Evolutionary conservation across 1,140 invertebrate genomes (phyloP).

Genomic region (Zaprionus kolodkinae): DNA sequence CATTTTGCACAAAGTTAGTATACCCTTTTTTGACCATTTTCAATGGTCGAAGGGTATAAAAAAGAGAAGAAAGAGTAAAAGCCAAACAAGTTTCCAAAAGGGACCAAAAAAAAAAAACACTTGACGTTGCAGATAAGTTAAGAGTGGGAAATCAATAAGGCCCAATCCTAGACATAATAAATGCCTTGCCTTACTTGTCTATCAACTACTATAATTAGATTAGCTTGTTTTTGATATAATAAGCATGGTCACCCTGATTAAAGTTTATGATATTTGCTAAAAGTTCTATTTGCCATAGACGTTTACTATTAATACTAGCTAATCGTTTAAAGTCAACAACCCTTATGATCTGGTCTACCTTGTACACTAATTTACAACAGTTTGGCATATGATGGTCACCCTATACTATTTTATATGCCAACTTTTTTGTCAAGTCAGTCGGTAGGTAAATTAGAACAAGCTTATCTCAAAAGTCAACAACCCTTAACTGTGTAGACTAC

Average conservation of each 20-base stretch:
- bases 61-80: background rate
- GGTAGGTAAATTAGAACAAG: background rate
- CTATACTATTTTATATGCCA: background rate
- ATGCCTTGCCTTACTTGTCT: background rate
- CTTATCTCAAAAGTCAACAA: constrained; percentile 43
- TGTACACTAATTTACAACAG: background rate
- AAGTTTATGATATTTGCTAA: background rate
- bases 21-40: no score
- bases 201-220: background rate
- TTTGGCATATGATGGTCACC: constrained; percentile 4
- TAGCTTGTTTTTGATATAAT: background rate
- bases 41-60: no score
- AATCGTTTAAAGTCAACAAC: background rate
- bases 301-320: background rate
- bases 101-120: constrained; percentile 18
- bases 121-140: background rate
- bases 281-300: background rate
- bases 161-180: constrained; percentile 11
- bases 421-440: background rate
- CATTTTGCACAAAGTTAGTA: no score
- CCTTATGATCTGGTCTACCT: background rate
- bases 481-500: constrained; percentile 21
- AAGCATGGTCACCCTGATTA: background rate
- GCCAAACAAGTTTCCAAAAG: constrained; percentile 59
- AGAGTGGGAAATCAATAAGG: background rate